Evolutionary conservation across 2,888 invertebrate species (phyloP).

Genomic region (Ornithoptera alexandrae): DNA sequence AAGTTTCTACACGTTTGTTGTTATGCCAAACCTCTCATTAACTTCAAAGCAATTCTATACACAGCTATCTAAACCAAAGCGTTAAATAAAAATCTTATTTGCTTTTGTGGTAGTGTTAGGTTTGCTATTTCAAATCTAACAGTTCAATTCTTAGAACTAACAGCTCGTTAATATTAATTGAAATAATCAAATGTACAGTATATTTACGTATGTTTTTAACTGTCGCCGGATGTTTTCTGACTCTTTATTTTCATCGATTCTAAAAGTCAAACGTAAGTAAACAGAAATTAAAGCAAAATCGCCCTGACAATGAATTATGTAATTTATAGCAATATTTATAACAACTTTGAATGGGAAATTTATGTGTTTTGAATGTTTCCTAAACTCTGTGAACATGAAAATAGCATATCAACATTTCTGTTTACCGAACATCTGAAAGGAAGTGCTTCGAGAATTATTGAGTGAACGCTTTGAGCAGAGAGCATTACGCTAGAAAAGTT

Average conservation of each 20-base stretch:
- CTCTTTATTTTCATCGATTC: too few relatives aligned
- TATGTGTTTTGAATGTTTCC: conserved; percentile 4
- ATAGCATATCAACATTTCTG: conserved; percentile 48
- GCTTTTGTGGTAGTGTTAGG: background rate
- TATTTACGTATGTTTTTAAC: too few relatives aligned
- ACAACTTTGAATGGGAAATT: background rate
- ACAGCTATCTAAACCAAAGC: background rate
- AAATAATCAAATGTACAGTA: background rate
- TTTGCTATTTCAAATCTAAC: background rate
- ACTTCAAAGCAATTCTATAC: background rate
- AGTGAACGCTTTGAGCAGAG: conserved; percentile 60
- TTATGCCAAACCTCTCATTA: background rate
- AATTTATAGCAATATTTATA: background rate
- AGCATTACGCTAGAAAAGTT: conserved; percentile 72
- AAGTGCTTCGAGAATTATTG: conserved; percentile 58
- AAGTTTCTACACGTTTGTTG: background rate
- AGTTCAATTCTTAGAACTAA: background rate
- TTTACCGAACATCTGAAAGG: conserved; percentile 60
- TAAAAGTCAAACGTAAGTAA: too few relatives aligned
- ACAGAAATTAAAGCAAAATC: too few relatives aligned
- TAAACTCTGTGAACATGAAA: conserved; percentile 27
- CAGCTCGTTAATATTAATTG: background rate
- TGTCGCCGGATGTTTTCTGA: too few relatives aligned
- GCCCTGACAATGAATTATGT: too few relatives aligned
- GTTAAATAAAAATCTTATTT: background rate